Percentiles rank a stretch among this genome's conserved stretches.
Evolutionary conservation across 2,113 vertebrate genomes (phyloP).

Genomic region (Tachysurus vachellii): DNA sequence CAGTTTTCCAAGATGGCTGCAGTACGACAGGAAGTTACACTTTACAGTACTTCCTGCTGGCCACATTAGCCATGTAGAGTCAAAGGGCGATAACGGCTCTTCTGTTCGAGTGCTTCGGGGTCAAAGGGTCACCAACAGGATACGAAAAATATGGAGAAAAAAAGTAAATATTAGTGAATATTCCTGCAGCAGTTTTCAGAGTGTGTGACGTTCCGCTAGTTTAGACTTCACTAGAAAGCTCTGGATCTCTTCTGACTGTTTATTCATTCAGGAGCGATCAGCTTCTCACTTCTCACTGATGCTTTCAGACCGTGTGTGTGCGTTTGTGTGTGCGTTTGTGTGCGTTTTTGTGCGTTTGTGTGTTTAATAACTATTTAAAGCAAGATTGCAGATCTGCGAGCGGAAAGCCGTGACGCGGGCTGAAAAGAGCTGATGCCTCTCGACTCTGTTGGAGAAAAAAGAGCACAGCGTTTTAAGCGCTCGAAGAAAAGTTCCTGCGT

Average conservation of each 20-base stretch:
- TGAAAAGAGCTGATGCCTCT: constrained; percentile 19
- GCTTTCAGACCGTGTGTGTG: constrained; percentile 7
- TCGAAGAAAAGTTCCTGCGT: constrained; percentile 44
- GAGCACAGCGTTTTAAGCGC: constrained; percentile 12
- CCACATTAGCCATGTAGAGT: background rate
- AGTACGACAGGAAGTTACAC: background rate
- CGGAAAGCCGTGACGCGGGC: background rate
- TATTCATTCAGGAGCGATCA: constrained; percentile 2
- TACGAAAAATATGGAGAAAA: background rate
- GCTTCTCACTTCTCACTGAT: background rate
- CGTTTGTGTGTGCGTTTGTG: constrained; percentile 23
- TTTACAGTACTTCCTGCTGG: background rate
- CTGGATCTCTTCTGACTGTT: background rate
- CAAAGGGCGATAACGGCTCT: background rate
- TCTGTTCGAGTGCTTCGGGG: background rate
- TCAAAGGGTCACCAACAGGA: background rate
- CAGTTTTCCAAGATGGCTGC: background rate
- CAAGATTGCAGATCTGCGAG: constrained; percentile 3
- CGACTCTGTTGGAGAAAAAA: background rate
- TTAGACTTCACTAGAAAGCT: background rate
- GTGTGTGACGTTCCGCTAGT: background rate
- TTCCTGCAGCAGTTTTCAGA: background rate
- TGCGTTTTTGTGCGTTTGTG: background rate
- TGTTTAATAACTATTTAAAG: constrained; percentile 28
- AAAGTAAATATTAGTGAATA: background rate